Percentiles rank a stretch among this genome's conserved stretches.
Conservation (phyloP, 1,140 invertebrate genomes). For the Ylistrum balloti region DNA sequence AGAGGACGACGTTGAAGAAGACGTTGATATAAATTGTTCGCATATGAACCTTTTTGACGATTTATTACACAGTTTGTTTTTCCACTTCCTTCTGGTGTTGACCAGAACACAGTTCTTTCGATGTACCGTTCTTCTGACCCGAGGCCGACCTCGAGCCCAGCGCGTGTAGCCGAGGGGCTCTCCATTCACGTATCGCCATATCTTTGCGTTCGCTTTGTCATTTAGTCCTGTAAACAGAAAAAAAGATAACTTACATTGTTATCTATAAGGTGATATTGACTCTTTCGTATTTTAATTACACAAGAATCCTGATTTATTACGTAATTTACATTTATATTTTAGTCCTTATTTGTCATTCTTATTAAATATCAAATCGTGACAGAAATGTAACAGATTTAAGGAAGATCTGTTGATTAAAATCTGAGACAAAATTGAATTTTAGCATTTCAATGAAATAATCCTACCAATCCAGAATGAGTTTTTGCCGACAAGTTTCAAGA, state of each 20-base stretch:
- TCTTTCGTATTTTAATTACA: no score
- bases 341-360: no score
- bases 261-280: no score
- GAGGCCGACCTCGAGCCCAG: slow-evolving; percentile 73
- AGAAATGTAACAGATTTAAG: background rate
- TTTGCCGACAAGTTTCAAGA: slow-evolving; percentile 67
- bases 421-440: no score
- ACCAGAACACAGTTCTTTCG: slow-evolving; percentile 79
- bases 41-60: slow-evolving; percentile 75
- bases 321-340: no score
- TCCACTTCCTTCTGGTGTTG: slow-evolving; percentile 74
- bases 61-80: slow-evolving; percentile 77
- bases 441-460: slow-evolving; percentile 40
- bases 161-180: slow-evolving; percentile 68
- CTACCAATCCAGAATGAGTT: slow-evolving; percentile 81
- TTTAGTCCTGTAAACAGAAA: slow-evolving; percentile 75
- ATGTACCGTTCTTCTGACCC: slow-evolving; percentile 65
- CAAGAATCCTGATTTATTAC: no score
- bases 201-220: slow-evolving; percentile 66
- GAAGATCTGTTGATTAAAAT: no score
- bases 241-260: no score
- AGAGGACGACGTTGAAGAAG: slow-evolving; percentile 10
- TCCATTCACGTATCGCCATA: slow-evolving; percentile 74
- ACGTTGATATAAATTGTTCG: slow-evolving; percentile 58
- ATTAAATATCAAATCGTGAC: no score